Conservation (phyloP, 2,888 invertebrate species). For the Pristionchus mayeri region DNA sequence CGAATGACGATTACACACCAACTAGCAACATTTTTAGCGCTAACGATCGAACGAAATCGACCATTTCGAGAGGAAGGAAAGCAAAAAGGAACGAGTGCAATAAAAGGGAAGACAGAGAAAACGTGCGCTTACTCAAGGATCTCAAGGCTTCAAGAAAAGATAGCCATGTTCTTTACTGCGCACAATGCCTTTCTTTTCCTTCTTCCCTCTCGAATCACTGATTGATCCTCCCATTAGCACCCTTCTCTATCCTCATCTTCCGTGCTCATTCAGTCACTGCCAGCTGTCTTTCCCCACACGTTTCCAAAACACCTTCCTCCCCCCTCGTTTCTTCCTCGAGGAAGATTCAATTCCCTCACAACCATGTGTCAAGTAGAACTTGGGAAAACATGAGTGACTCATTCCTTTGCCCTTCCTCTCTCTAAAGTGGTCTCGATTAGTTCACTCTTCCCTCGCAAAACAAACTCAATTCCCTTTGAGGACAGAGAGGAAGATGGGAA, state of each 20-base stretch:
- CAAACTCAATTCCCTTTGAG: constrained; percentile 13
- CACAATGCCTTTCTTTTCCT: neutral
- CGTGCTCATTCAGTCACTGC: constrained; percentile 7
- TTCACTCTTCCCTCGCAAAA: constrained; percentile 13
- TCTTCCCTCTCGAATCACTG: constrained; percentile 23
- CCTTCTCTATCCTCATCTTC: constrained; percentile 16
- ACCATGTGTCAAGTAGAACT: neutral
- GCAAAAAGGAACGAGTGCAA: neutral
- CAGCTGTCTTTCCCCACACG: constrained; percentile 36
- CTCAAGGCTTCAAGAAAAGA: no score
- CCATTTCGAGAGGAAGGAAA: constrained; percentile 19
- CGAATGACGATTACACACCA: neutral
- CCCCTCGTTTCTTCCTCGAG: neutral
- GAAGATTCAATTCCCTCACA: neutral
- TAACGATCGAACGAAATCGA: neutral
- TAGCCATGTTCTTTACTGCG: no score
- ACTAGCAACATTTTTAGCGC: neutral
- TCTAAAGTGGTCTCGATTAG: constrained; percentile 39
- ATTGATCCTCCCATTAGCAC: constrained; percentile 35
- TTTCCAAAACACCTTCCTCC: constrained; percentile 12
- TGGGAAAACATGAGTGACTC: constrained; percentile 1
- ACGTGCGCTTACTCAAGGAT: no score
- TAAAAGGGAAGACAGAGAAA: neutral
- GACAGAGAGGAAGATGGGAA: neutral
- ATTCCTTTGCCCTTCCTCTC: neutral